A percentile compares a stretch with the other conserved stretches of the same genome.
These are phyloP conservation scores for Macrobrachium nipponense DNA, from an alignment of 1,140 invertebrate species.

Conservation along the genomic window DNA sequence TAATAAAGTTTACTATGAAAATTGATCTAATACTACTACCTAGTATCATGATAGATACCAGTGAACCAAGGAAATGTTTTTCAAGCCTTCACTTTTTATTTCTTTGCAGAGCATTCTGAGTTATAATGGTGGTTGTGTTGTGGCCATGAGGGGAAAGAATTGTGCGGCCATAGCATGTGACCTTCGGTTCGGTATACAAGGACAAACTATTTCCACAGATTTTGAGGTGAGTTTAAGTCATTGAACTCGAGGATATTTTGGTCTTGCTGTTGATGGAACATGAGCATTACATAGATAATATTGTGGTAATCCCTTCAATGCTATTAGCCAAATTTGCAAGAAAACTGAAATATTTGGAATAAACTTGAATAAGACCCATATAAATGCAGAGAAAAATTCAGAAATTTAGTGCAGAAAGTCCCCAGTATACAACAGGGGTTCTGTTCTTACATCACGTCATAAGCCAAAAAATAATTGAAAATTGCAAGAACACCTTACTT, in stretches of 20 bases:
- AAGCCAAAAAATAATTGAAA: too few species aligned
- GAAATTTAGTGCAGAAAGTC: too few species aligned
- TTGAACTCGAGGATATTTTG: slow-evolving; percentile 35
- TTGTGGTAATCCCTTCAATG: too few species aligned
- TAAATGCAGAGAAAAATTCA: too few species aligned
- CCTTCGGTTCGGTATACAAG: slow-evolving; percentile 90
- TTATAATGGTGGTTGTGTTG: slow-evolving; percentile 96
- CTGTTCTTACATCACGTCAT: too few species aligned
- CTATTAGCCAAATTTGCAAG: too few species aligned
- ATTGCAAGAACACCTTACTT: too few species aligned
- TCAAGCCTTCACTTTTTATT: slow-evolving; percentile 5
- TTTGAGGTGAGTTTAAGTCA: slow-evolving; percentile 51
- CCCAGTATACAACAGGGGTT: too few species aligned
- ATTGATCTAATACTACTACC: background rate
- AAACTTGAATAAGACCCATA: too few species aligned
- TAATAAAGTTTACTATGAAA: background rate
- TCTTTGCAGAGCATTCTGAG: slow-evolving; percentile 83
- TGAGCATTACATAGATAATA: too few species aligned
- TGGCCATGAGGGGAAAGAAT: slow-evolving; percentile 98
- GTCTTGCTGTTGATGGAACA: background rate
- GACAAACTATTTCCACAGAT: slow-evolving; percentile 82
- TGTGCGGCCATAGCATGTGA: slow-evolving; percentile 98
- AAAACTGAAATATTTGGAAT: too few species aligned
- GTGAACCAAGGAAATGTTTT: background rate
- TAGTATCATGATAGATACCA: background rate